These are phyloP conservation scores for Myotis pilosus DNA, from an alignment of 2,797 vertebrate species.

Conservation along the genomic window DNA sequence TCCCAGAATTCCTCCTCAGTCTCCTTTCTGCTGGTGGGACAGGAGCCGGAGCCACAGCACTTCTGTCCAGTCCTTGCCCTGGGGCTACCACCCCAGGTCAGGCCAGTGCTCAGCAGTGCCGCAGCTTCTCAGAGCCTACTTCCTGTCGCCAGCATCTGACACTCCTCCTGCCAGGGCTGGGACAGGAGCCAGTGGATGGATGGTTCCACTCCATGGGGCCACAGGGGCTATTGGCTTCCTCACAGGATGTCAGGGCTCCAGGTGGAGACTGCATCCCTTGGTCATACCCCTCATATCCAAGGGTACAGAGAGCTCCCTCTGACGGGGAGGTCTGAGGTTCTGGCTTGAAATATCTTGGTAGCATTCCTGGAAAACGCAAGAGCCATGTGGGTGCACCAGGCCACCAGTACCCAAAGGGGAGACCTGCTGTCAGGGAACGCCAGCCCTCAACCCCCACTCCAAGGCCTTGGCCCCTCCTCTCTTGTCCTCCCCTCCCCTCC, in stretches of 20 bases:
- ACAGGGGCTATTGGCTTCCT: not conserved
- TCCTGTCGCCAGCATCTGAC: not conserved
- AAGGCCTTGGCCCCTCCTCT: not conserved
- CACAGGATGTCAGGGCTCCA: not conserved
- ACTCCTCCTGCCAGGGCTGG: not conserved
- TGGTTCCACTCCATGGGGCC: not conserved
- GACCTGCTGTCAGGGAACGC: no score
- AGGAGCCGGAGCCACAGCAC: not conserved
- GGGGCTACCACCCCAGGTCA: not conserved
- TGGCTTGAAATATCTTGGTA: not conserved
- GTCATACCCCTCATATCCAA: not conserved
- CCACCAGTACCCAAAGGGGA: not conserved
- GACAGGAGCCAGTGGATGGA: not conserved
- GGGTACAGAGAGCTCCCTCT: not conserved
- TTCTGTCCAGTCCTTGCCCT: not conserved
- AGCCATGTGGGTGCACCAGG: not conserved
- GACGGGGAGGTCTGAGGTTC: not conserved
- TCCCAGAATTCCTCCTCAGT: not conserved
- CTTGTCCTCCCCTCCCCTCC: no score
- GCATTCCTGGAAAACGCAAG: not conserved
- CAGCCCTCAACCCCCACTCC: not conserved
- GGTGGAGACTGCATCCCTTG: not conserved
- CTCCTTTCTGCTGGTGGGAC: not conserved
- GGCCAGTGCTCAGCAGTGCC: not conserved
- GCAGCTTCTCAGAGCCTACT: not conserved